Evolutionary conservation across 1,140 invertebrate species (phyloP), one percentile per base, ranked within the genome.

Genomic region (Monochamus saltuarius): DNA sequence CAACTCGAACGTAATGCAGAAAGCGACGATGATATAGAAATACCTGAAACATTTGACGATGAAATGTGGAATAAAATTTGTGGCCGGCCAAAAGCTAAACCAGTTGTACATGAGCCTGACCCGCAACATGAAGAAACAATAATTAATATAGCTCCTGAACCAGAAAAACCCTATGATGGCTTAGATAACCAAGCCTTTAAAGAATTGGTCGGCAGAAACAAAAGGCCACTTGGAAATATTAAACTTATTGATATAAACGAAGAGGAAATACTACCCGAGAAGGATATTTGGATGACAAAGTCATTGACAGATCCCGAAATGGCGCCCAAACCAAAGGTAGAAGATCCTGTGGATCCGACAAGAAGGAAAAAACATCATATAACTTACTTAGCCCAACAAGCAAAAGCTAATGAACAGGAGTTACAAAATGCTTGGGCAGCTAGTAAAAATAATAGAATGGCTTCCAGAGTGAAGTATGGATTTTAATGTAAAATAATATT

Each of bases 391-490:
- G 94, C 95, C 7, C 90, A 92, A 76, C 92, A 91, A 81, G 75
- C 73, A 7, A 97, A 97, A 78, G 92, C 91, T 42, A 91, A 95
- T 80, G 94, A 98, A 78, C 78, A 93, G 61, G 93, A 96, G 75
- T 77, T 98, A 10, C 92, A 97, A 76, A 96, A 95, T 75, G 89
- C 94, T 77, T 97, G 95, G 95, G 87, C 94, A 2, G 84, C 89
- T 64, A 97, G 94, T 73, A 85, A 88, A 73, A 83, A 89, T 77
- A 89, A 88, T 8, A 87, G 89, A 64, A 83, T 88, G 73, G 89
- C 94, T 75, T 93, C 94, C 29, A 89, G 91, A 74, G 87, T 87
- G 35, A 94, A 94, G 84, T 94, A 94, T 82, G 91, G 91, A 47
- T 94, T 93, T 81, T 92, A 85, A 49, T 40, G 39, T n/a, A 4